phyloP scores from a whole-genome alignment of 2,888 invertebrate species.

The Agrochola macilenta region DNA sequence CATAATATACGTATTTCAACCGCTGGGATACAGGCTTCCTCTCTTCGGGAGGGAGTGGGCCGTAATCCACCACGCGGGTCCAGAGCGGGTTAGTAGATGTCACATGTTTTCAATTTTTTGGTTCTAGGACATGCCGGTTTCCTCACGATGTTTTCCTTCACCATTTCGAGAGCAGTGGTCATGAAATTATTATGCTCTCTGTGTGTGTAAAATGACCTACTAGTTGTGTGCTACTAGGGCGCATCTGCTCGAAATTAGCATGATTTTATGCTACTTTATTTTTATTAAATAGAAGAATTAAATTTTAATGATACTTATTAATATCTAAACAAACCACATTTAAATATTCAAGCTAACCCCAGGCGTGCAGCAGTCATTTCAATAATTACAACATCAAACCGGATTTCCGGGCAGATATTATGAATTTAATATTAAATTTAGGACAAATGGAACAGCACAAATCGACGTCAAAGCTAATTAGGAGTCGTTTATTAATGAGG shows the following conservation, averaged over 20 bases:
- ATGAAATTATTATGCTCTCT: no score
- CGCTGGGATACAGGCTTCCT: no score
- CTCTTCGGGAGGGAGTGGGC: no score
- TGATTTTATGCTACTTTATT: not conserved
- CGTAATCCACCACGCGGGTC: no score
- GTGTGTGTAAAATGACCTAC: not conserved
- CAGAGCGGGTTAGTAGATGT: no score
- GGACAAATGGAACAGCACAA: constrained; percentile 49
- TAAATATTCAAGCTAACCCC: constrained; percentile 22
- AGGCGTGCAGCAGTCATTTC: constrained; percentile 24
- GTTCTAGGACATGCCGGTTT: no score
- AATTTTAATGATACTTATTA: constrained; percentile 9
- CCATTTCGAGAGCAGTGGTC: no score
- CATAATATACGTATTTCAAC: no score
- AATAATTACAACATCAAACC: constrained; percentile 43
- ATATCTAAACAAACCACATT: constrained; percentile 28
- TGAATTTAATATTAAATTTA: constrained; percentile 45
- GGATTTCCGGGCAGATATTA: constrained; percentile 35
- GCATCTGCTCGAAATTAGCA: not conserved
- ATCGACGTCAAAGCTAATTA: constrained; percentile 54
- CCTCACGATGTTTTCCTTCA: no score
- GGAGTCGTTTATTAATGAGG: constrained; percentile 44
- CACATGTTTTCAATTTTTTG: no score
- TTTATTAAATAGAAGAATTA: not conserved
- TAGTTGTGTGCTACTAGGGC: not conserved